Evolutionary conservation across 2,888 invertebrate species (phyloP), one percentile per base, ranked within the genome.

Genomic region (Seira ritae): DNA sequence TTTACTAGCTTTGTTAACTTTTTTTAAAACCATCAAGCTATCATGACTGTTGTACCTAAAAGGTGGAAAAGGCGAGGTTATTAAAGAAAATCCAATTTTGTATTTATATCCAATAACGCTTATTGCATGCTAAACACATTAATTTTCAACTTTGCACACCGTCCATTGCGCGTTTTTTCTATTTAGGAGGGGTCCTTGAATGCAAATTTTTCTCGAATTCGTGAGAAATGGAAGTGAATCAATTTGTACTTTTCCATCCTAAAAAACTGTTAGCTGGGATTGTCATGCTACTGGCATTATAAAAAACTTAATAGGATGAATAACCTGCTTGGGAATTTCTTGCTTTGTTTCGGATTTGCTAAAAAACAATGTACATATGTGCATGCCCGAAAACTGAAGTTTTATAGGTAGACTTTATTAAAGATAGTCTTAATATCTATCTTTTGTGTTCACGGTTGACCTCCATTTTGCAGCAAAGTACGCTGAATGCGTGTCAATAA

Each of bases 211-310:
- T 50, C 6, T n/a, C 50, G 66, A 20, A 72, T 66, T 72, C 79
- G 79, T 79, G 79, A 22, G 66, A 67, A 72, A 31, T 72, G 1
- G 67, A 79, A 79, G 72, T 79, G 66, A 79, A 79, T 79, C 79
- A 79, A 50, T 20, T 55, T 68, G 17, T 0, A 50, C 42, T n/a
- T 12, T 2, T 3, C 50, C 3, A 50, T 50, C 2, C 12, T 50
- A 8, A 8, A 31, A 31, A 31, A 31, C 31, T 31, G 31, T 31
- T n/a, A 31, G 3, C 8, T 31, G 31, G 31, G 31, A 8, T 31
- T 31, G 31, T 31, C 8, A 4, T 31, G 31, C n/a, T n/a, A n/a
- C n/a, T n/a, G n/a, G n/a, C n/a, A n/a, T n/a, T n/a, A n/a, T n/a
- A n/a, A n/a, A n/a, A n/a, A n/a, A n/a, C n/a, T n/a, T n/a, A n/a